Conservation (phyloP, 2,113 vertebrate species). For the Proteles cristata region DNA sequence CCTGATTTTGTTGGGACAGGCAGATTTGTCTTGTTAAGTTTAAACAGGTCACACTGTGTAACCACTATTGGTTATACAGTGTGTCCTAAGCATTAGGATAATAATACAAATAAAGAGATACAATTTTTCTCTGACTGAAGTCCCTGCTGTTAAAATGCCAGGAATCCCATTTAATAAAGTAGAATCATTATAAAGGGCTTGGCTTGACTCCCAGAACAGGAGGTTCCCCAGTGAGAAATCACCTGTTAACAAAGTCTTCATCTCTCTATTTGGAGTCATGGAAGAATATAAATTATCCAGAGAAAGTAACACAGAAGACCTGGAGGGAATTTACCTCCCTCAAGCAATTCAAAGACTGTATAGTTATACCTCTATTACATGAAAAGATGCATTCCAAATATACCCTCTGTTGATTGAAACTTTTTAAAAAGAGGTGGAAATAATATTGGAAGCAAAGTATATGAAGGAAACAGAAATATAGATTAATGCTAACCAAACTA, state of each 20-base stretch:
- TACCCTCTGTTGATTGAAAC: conserved; percentile 17
- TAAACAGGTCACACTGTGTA: neutral
- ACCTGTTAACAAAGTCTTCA: conserved; percentile 70
- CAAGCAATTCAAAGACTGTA: conserved; percentile 17
- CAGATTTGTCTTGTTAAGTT: conserved; percentile 12
- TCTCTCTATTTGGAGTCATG: conserved; percentile 25
- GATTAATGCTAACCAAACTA: conserved; percentile 13
- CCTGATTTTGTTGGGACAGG: conserved; percentile 4
- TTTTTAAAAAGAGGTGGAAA: neutral
- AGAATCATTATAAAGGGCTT: conserved; percentile 55
- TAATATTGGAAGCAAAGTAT: neutral
- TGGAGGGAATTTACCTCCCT: conserved; percentile 2
- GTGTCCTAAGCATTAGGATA: conserved; percentile 36
- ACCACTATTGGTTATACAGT: conserved; percentile 9
- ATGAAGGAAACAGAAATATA: neutral
- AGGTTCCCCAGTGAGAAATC: conserved; percentile 70
- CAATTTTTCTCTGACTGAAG: conserved; percentile 36
- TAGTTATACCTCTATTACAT: conserved; percentile 22
- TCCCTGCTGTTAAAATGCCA: conserved; percentile 63
- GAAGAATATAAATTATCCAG: conserved; percentile 35
- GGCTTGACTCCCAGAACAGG: conserved; percentile 69
- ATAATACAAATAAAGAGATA: conserved; percentile 57
- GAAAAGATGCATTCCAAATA: neutral
- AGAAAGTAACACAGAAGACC: neutral
- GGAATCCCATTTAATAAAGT: conserved; percentile 65